phyloP scores from a whole-genome alignment of 2,888 invertebrate species.

The Ochropleura leucogaster region DNA sequence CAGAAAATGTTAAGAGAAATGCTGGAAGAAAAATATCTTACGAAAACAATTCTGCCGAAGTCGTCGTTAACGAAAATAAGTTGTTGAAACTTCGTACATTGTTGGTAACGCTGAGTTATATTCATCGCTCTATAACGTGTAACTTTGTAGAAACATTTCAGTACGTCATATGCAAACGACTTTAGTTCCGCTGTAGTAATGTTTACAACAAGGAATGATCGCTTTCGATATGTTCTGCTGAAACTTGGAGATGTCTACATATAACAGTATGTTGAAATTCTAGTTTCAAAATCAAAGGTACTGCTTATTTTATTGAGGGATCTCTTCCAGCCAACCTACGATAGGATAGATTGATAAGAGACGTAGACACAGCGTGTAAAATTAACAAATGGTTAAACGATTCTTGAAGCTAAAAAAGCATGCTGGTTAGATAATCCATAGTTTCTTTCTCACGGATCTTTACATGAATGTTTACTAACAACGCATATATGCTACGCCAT shows the following conservation, averaged over 20 bases:
- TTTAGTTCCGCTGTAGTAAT: constrained; percentile 32
- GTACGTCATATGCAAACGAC: constrained; percentile 29
- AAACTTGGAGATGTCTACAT: constrained; percentile 8
- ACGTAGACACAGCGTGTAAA: too few relatives aligned
- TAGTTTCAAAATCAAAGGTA: not conserved
- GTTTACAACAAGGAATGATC: constrained; percentile 24
- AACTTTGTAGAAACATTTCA: constrained; percentile 24
- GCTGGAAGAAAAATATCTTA: constrained; percentile 8
- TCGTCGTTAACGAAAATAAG: constrained; percentile 8
- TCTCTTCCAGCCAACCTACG: too few relatives aligned
- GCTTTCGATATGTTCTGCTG: not conserved
- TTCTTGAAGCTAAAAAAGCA: not conserved
- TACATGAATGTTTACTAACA: not conserved
- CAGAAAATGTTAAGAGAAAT: not conserved
- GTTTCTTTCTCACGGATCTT: not conserved
- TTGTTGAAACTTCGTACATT: constrained; percentile 8
- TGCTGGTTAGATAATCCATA: not conserved
- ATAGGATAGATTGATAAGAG: too few relatives aligned
- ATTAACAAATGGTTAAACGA: not conserved
- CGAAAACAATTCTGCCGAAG: constrained; percentile 7
- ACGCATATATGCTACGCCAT: not conserved
- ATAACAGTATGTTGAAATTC: not conserved
- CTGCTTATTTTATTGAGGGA: too few relatives aligned
- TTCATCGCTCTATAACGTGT: constrained; percentile 7
- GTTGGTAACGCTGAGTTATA: constrained; percentile 3